Evolutionary conservation across 2,797 vertebrate species (phyloP).

Genomic region (Toxotes lorentzi): DNA sequence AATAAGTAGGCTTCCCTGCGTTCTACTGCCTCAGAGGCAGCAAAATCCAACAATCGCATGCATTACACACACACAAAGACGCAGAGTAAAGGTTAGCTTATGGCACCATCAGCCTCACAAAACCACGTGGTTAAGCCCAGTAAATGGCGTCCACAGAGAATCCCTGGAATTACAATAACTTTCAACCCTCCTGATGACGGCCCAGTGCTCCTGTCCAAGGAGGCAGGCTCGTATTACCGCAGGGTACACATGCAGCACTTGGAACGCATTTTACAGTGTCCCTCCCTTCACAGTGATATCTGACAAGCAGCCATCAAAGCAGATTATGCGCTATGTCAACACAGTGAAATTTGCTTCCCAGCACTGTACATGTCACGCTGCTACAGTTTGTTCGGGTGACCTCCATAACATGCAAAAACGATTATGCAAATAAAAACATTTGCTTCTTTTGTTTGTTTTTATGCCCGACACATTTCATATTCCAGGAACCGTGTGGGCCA

Average conservation of each 20-base stretch:
- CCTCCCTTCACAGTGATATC: conserved; percentile 34
- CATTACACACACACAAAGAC: conserved; percentile 7
- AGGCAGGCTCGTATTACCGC: conserved; percentile 49
- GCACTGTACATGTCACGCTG: conserved; percentile 32
- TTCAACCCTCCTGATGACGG: conserved; percentile 34
- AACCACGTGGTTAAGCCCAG: conserved; percentile 32
- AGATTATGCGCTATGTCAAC: conserved; percentile 57
- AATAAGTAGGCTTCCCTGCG: conserved; percentile 41
- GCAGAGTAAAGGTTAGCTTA: conserved; percentile 38
- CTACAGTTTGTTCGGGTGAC: conserved; percentile 35
- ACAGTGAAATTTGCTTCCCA: conserved; percentile 37
- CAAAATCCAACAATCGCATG: conserved; percentile 1
- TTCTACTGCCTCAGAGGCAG: conserved; percentile 34
- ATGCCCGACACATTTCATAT: background rate
- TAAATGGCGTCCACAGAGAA: conserved; percentile 53
- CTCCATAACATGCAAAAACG: conserved; percentile 16
- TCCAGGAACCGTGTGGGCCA: conserved; percentile 14
- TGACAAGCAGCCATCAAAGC: conserved; percentile 60
- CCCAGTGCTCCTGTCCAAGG: conserved; percentile 41
- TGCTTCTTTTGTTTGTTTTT: conserved; percentile 16
- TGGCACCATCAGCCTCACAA: conserved; percentile 40
- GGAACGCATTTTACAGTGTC: conserved; percentile 47
- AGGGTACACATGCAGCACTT: conserved; percentile 38
- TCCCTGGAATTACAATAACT: conserved; percentile 56
- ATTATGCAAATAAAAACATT: conserved; percentile 23